Evolutionary conservation across 2,113 vertebrate genomes (phyloP).

Genomic region (Pelecanoides urinatrix): DNA sequence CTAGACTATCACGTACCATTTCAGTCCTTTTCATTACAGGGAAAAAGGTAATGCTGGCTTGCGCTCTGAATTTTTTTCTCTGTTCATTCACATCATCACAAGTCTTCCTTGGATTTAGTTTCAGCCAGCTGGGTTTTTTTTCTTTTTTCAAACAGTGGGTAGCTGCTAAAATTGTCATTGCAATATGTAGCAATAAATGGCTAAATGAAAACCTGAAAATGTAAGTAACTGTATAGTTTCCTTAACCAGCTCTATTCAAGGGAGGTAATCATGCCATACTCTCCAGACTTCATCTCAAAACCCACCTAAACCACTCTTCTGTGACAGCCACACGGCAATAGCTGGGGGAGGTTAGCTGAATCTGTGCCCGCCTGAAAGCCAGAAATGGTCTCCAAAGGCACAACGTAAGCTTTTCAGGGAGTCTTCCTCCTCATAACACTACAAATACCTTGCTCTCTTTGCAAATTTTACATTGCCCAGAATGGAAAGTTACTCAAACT

Average conservation of each 20-base stretch:
- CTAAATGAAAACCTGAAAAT: background rate
- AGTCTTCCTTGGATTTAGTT: background rate
- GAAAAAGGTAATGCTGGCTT: background rate
- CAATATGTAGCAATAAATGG: background rate
- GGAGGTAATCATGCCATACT: background rate
- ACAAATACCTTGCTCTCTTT: background rate
- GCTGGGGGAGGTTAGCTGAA: background rate
- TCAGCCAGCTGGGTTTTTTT: background rate
- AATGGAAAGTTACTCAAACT: background rate
- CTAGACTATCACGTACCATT: background rate
- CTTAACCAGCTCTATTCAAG: background rate
- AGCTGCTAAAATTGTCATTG: background rate
- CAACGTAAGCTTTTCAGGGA: background rate
- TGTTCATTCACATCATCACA: background rate
- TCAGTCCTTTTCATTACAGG: background rate
- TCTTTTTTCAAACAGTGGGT: background rate
- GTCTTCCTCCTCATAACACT: background rate
- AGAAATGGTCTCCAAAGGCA: background rate
- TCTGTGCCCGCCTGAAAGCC: background rate
- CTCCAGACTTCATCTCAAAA: background rate
- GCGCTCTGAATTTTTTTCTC: background rate
- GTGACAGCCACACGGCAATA: background rate
- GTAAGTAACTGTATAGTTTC: background rate
- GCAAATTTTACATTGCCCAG: background rate
- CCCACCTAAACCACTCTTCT: background rate